Percentiles rank a stretch among this genome's conserved stretches.
Conservation (phyloP, 2,888 invertebrate genomes). For the Sisyra nigra region DNA sequence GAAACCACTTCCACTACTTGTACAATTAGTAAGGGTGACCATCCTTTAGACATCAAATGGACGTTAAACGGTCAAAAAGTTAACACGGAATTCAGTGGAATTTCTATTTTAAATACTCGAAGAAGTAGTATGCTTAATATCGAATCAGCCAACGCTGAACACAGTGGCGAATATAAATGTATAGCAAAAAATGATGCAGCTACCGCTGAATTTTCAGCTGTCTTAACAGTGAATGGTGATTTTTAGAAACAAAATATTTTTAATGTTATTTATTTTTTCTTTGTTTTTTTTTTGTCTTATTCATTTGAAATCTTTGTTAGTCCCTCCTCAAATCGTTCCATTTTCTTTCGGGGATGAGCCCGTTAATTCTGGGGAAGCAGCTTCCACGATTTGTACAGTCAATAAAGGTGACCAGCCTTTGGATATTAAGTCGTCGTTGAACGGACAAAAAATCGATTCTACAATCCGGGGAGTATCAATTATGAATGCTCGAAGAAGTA, state of each 20-base stretch:
- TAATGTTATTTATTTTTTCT: slow-evolving; percentile 5
- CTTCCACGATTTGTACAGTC: slow-evolving; percentile 48
- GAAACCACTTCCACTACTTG: slow-evolving; percentile 55
- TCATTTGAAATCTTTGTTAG: slow-evolving; percentile 27
- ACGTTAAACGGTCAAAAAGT: slow-evolving; percentile 41
- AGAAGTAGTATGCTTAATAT: slow-evolving; percentile 41
- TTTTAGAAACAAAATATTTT: not conserved
- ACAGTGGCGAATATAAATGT: slow-evolving; percentile 49
- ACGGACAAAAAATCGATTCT: slow-evolving; percentile 22
- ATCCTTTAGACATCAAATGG: slow-evolving; percentile 64
- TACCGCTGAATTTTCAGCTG: slow-evolving; percentile 41
- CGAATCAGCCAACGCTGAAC: slow-evolving; percentile 38
- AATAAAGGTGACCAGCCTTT: slow-evolving; percentile 57
- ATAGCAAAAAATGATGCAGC: slow-evolving; percentile 45
- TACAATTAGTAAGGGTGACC: slow-evolving; percentile 58
- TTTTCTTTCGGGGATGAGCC: slow-evolving; percentile 42
- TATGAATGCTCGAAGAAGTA: slow-evolving; percentile 16
- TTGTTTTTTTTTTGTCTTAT: slow-evolving; percentile 4
- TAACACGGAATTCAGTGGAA: slow-evolving; percentile 33
- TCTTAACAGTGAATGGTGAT: slow-evolving; percentile 46
- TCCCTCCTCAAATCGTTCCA: slow-evolving; percentile 51
- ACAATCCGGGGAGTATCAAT: slow-evolving; percentile 22
- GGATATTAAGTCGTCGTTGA: slow-evolving; percentile 42
- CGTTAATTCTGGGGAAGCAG: slow-evolving; percentile 50
- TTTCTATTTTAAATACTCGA: slow-evolving; percentile 29